These are phyloP conservation scores for Glyptemys insculpta DNA, from an alignment of 2,797 vertebrate species.

Conservation along the genomic window DNA sequence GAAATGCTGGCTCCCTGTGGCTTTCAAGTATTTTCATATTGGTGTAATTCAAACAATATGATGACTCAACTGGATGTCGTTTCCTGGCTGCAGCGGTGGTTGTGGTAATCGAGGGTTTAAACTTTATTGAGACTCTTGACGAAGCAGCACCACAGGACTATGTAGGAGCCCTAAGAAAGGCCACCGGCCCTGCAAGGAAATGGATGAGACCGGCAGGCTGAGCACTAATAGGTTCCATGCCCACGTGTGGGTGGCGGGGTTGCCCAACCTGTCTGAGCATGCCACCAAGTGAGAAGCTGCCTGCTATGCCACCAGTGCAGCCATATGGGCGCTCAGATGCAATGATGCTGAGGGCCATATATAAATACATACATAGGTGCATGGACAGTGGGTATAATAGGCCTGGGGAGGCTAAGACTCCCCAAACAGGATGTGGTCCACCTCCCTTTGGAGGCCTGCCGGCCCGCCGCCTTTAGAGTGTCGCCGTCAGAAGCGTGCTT, in stretches of 20 bases:
- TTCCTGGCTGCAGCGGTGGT: constrained; percentile 70
- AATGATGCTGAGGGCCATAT: not conserved
- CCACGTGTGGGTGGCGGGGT: not conserved
- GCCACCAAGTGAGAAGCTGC: rapidly evolving
- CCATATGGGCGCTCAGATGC: not conserved
- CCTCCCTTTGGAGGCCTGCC: too few relatives aligned
- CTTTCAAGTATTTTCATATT: constrained; percentile 79
- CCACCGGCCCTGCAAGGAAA: not conserved
- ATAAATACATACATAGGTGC: not conserved
- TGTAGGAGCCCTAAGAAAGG: not conserved
- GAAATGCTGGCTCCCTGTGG: constrained; percentile 77
- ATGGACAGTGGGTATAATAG: not conserved
- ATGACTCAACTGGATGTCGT: constrained; percentile 63
- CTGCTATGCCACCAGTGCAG: not conserved
- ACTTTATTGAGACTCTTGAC: constrained; percentile 57
- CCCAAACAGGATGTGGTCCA: too few relatives aligned
- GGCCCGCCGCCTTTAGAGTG: too few relatives aligned
- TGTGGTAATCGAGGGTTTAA: constrained; percentile 51
- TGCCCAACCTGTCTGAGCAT: not conserved
- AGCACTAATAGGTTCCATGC: not conserved
- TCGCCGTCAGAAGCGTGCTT: too few relatives aligned
- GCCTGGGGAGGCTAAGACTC: too few relatives aligned
- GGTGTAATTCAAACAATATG: constrained; percentile 82
- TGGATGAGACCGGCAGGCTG: not conserved
- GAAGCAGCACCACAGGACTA: constrained; percentile 47